Evolutionary conservation across 2,113 vertebrate species (phyloP).

Genomic region (Mustelus asterias): DNA sequence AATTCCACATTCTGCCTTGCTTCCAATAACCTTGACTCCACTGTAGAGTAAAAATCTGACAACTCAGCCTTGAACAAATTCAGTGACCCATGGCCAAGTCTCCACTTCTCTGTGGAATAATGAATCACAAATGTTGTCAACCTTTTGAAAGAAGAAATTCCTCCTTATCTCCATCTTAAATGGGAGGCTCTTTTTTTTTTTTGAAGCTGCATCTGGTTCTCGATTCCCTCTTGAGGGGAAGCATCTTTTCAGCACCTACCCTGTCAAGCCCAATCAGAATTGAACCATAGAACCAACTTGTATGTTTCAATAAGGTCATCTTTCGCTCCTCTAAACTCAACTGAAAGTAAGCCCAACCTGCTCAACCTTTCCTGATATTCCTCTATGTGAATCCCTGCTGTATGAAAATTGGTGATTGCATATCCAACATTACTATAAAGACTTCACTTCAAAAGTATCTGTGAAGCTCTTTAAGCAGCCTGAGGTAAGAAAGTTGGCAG

Average conservation of each 20-base stretch:
- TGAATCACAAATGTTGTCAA: neutral
- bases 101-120: neutral
- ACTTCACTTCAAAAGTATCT: neutral
- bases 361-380: neutral
- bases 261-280: neutral
- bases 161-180: neutral
- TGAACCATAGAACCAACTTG: no score
- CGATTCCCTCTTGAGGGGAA: neutral
- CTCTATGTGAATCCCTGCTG: neutral
- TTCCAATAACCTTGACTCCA: no score
- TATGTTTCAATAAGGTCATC: no score
- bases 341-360: no score
- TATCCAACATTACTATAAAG: neutral
- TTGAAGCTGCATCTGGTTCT: neutral
- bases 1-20: no score
- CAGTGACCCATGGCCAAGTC: neutral
- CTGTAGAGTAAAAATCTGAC: neutral
- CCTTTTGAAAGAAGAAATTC: neutral
- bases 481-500: neutral
- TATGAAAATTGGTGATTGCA: neutral
- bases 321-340: no score
- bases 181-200: neutral
- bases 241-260: neutral
- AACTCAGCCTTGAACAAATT: neutral
- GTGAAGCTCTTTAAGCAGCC: neutral